phyloP scores from a whole-genome alignment of 2,888 invertebrate genomes.

The Gymnocheta viridis region DNA sequence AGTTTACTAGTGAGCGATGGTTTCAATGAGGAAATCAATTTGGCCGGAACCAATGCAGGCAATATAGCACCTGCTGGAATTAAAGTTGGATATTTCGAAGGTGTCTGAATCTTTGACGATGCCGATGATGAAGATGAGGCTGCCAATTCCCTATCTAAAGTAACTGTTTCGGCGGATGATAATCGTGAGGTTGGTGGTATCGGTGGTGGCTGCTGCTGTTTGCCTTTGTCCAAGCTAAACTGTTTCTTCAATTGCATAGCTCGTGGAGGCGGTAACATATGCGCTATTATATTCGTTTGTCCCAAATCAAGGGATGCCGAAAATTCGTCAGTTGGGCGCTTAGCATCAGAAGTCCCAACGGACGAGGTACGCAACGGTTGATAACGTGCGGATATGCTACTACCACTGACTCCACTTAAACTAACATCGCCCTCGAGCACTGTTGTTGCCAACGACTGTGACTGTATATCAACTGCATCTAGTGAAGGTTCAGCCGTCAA shows the following conservation, averaged over 20 bases:
- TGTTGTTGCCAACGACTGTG: slow-evolving; percentile 47
- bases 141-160: slow-evolving; percentile 23
- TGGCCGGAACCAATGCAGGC: slow-evolving; percentile 74
- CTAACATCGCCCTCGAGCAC: slow-evolving; percentile 71
- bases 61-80: slow-evolving; percentile 71
- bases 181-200: slow-evolving; percentile 62
- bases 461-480: slow-evolving; percentile 78
- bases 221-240: slow-evolving; percentile 82
- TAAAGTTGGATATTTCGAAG: slow-evolving; percentile 55
- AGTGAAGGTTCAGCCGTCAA: slow-evolving; percentile 80
- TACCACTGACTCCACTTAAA: slow-evolving; percentile 67
- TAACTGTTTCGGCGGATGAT: slow-evolving; percentile 50
- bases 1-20: slow-evolving; percentile 77
- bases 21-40: slow-evolving; percentile 79
- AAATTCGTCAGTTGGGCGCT: slow-evolving; percentile 73
- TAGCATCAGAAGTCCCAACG: slow-evolving; percentile 77
- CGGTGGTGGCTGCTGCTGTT: slow-evolving; percentile 72
- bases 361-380: slow-evolving; percentile 79
- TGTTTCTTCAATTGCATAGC: slow-evolving; percentile 81
- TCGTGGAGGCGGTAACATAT: slow-evolving; percentile 76
- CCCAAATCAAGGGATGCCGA: slow-evolving; percentile 75
- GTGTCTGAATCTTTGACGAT: slow-evolving; percentile 23
- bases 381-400: slow-evolving; percentile 75
- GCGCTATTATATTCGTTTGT: slow-evolving; percentile 73
- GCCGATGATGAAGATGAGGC: neutral